Evolutionary conservation across 1,140 invertebrate genomes (phyloP).

Genomic region (Drosophila pectinifera): DNA sequence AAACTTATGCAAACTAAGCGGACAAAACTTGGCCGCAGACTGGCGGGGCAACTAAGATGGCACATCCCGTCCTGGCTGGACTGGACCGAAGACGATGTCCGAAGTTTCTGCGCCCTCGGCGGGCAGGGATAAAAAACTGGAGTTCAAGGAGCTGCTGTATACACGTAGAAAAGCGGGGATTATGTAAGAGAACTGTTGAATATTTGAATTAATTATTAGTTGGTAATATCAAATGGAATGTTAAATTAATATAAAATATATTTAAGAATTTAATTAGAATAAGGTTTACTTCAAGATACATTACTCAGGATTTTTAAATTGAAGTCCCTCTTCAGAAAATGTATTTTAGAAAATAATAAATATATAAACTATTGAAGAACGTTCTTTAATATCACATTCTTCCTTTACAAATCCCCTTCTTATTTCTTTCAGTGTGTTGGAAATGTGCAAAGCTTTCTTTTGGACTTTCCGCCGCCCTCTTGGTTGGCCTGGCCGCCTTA

Average conservation of each 20-base stretch:
- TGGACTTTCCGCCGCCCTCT: conserved; percentile 32
- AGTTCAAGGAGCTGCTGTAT: conserved; percentile 10
- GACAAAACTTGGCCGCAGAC: conserved; percentile 66
- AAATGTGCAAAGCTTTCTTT: conserved; percentile 71
- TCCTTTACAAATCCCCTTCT: not conserved
- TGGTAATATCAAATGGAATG: no score
- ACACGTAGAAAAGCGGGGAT: not conserved
- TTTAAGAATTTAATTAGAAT: no score
- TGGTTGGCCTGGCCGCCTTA: conserved; percentile 59
- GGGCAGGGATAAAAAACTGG: conserved; percentile 26
- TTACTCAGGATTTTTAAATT: no score
- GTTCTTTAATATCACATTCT: no score
- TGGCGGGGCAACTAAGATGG: conserved; percentile 59
- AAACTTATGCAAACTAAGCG: conserved; percentile 81
- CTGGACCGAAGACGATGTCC: conserved; percentile 45
- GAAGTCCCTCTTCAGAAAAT: no score
- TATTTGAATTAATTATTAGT: no score
- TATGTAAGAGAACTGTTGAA: no score
- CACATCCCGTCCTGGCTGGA: conserved; percentile 35
- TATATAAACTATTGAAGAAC: not conserved
- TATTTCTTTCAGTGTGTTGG: conserved; percentile 41
- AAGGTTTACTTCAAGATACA: no score
- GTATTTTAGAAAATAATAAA: conserved; percentile 3
- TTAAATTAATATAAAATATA: no score
- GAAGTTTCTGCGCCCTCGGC: conserved; percentile 61